A percentile compares a stretch with the other conserved stretches of the same genome.
phyloP scores from a whole-genome alignment of 2,888 invertebrate genomes.

The Lasioglossum calceatum region DNA sequence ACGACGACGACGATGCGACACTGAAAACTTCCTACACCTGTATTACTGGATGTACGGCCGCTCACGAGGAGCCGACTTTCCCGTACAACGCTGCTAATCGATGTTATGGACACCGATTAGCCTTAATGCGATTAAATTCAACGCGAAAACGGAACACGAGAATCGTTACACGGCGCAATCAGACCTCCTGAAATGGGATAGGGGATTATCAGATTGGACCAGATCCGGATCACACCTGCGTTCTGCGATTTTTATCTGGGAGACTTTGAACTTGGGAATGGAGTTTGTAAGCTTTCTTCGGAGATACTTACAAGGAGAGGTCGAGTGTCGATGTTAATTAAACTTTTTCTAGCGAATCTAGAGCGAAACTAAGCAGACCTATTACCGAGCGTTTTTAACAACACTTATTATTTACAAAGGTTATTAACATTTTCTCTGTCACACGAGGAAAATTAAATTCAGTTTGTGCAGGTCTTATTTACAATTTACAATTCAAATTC shows the following conservation, averaged over 20 bases:
- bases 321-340: no score
- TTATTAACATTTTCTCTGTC: no score
- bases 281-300: not conserved
- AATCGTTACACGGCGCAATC: not conserved
- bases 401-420: no score
- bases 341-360: no score
- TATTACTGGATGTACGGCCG: constrained; percentile 18
- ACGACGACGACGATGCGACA: constrained; percentile 3
- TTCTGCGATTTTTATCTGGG: not conserved
- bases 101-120: constrained; percentile 55
- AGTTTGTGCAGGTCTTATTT: no score
- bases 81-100: constrained; percentile 40
- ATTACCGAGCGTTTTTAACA: no score
- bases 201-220: not conserved
- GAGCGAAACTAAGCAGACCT: no score
- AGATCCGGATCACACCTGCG: not conserved
- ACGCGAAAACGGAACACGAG: constrained; percentile 18
- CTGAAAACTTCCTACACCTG: constrained; percentile 52
- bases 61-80: constrained; percentile 27
- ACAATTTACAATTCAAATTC: no score
- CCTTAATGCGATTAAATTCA: constrained; percentile 55
- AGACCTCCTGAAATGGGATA: constrained; percentile 16
- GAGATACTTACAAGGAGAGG: no score
- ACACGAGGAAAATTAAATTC: no score
- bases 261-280: not conserved